Percentiles rank a stretch among this genome's conserved stretches.
These are phyloP conservation scores for Brachionus manjavacas DNA, from an alignment of 1,140 invertebrate species.

Conservation along the genomic window DNA sequence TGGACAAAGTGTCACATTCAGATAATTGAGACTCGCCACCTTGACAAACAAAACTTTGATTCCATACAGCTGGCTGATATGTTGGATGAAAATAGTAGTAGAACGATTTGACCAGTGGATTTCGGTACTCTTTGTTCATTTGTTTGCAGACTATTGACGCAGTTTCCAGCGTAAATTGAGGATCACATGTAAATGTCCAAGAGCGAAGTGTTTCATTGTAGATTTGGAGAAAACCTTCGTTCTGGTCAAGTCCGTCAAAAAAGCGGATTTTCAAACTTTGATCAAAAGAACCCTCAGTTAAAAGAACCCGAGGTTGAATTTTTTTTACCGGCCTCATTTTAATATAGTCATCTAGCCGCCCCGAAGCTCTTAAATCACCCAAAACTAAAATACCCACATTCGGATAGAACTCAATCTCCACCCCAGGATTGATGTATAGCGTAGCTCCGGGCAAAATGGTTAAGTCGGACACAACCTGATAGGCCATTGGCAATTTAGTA, in stretches of 20 bases:
- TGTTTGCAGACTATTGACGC: conserved; percentile 35
- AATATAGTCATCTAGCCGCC: conserved; percentile 70
- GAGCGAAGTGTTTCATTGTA: conserved; percentile 89
- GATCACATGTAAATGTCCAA: conserved; percentile 94
- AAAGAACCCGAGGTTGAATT: background rate
- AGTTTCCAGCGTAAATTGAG: conserved; percentile 66
- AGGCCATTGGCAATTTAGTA: conserved; percentile 66
- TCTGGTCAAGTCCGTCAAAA: background rate
- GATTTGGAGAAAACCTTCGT: conserved; percentile 78
- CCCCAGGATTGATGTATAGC: conserved; percentile 79
- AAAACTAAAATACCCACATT: conserved; percentile 94
- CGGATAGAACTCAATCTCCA: conserved; percentile 85
- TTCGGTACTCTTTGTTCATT: conserved; percentile 29
- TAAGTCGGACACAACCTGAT: conserved; percentile 79
- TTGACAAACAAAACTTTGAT: conserved; percentile 39
- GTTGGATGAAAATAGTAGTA: conserved; percentile 22
- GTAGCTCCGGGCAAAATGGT: conserved; percentile 88
- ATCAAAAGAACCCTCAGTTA: background rate
- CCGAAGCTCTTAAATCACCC: conserved; percentile 79
- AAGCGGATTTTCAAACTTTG: background rate
- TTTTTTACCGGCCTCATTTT: conserved; percentile 48
- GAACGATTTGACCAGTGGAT: conserved; percentile 9
- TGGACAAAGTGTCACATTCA: conserved; percentile 28
- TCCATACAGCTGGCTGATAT: conserved; percentile 37
- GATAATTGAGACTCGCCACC: background rate